Evolutionary conservation across 2,888 invertebrate species (phyloP).

Genomic region (Rhingia campestris): DNA sequence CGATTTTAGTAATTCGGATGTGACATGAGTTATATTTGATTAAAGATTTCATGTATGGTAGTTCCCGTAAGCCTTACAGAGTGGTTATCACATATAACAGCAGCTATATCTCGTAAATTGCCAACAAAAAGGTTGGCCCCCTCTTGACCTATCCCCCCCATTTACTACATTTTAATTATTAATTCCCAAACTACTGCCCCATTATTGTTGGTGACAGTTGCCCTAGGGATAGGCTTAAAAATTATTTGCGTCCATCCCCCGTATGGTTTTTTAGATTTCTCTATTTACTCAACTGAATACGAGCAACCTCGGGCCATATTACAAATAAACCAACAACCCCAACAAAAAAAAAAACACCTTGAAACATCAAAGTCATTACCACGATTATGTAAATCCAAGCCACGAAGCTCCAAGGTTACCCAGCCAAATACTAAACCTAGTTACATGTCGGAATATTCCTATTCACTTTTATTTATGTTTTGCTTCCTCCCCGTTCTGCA

Average conservation of each 20-base stretch:
- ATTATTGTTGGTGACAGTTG: background rate
- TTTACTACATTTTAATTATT: background rate
- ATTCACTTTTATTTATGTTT: constrained; percentile 1
- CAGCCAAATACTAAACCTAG: constrained; percentile 23
- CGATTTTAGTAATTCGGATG: no score
- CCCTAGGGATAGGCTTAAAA: background rate
- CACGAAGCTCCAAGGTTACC: constrained; percentile 58
- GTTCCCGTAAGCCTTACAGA: no score
- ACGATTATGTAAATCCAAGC: constrained; percentile 32
- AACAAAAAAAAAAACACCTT: background rate
- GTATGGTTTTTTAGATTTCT: no score
- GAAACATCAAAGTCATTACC: constrained; percentile 60
- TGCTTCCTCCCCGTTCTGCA: background rate
- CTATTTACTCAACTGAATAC: background rate
- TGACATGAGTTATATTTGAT: no score
- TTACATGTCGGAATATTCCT: background rate
- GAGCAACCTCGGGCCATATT: background rate
- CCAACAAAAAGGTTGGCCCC: background rate
- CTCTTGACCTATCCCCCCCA: background rate
- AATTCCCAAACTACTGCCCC: background rate
- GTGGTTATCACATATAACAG: background rate
- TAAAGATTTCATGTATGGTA: no score
- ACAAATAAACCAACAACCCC: constrained; percentile 20
- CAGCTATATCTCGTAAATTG: background rate
- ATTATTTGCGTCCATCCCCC: background rate